Percentiles rank a stretch among this genome's conserved stretches.
Evolutionary conservation across 2,113 vertebrate species (phyloP).

Genomic region (Psittacus erithacus): DNA sequence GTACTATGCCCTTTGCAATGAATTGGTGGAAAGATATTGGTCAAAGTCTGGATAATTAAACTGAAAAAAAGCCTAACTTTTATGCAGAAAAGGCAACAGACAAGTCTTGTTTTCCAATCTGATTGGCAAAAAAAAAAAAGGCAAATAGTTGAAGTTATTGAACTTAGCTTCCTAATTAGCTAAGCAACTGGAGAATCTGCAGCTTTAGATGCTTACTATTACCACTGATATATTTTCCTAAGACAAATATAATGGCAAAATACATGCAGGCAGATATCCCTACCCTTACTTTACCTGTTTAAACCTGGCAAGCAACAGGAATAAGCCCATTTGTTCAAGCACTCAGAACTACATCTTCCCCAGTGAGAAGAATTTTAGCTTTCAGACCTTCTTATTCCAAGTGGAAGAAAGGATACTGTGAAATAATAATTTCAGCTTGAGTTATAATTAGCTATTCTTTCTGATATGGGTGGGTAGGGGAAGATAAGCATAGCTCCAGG

Average conservation of each 20-base stretch:
- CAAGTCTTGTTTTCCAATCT: not conserved
- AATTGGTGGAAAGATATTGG: not conserved
- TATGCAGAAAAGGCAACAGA: not conserved
- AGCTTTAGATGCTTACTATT: not conserved
- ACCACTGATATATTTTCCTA: not conserved
- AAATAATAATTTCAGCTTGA: conserved; percentile 31
- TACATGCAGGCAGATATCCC: rapidly evolving
- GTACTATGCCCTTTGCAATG: not conserved
- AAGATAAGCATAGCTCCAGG: not conserved
- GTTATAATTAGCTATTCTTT: conserved; percentile 51
- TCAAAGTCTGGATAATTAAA: not conserved
- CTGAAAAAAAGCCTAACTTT: not conserved
- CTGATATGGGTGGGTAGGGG: not conserved
- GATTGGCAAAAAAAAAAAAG: not conserved
- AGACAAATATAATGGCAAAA: not conserved
- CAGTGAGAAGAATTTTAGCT: not conserved
- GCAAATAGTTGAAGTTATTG: not conserved
- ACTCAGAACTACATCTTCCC: not conserved
- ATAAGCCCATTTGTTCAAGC: not conserved
- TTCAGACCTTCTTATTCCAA: conserved; percentile 21
- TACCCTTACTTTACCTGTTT: not conserved
- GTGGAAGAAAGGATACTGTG: conserved; percentile 37
- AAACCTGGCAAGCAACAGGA: not conserved
- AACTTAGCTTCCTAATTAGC: not conserved
- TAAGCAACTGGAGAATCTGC: not conserved